Conservation (phyloP, 1,140 invertebrate species). For the Holotrichia oblita region DNA sequence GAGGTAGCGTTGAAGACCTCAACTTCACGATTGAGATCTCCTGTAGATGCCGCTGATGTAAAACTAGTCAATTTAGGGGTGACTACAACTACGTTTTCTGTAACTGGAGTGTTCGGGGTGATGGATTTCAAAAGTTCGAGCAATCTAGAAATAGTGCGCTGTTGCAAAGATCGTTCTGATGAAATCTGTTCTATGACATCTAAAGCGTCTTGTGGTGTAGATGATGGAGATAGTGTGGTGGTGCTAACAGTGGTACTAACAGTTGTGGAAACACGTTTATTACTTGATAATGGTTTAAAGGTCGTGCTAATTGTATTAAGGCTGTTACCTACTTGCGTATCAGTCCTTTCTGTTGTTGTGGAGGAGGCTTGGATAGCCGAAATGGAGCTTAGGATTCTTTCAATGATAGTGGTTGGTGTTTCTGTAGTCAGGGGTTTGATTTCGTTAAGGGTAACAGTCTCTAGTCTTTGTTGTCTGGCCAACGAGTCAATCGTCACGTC, state of each 20-base stretch:
- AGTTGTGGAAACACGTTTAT: slow-evolving; percentile 35
- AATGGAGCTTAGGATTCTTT: slow-evolving; percentile 59
- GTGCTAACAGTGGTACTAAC: slow-evolving; percentile 45
- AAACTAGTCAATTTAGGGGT: slow-evolving; percentile 49
- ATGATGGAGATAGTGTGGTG: slow-evolving; percentile 50
- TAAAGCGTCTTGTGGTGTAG: slow-evolving; percentile 49
- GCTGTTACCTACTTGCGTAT: slow-evolving; percentile 55
- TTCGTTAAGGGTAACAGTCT: slow-evolving; percentile 43
- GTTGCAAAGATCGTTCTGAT: slow-evolving; percentile 53
- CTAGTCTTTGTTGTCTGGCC: slow-evolving; percentile 27
- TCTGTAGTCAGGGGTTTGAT: slow-evolving; percentile 54
- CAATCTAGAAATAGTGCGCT: slow-evolving; percentile 54
- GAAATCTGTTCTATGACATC: slow-evolving; percentile 52
- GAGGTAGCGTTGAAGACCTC: slow-evolving; percentile 15
- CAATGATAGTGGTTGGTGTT: slow-evolving; percentile 60
- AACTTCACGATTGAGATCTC: slow-evolving; percentile 1
- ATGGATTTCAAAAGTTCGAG: slow-evolving; percentile 54
- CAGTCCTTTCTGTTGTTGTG: slow-evolving; percentile 46
- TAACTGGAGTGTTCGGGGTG: slow-evolving; percentile 46
- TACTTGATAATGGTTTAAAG: slow-evolving; percentile 42
- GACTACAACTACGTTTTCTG: slow-evolving; percentile 49
- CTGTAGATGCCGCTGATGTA: slow-evolving; percentile 28
- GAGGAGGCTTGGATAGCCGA: slow-evolving; percentile 56
- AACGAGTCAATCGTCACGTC: slow-evolving; percentile 45
- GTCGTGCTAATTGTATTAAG: slow-evolving; percentile 53